phyloP scores from a whole-genome alignment of 1,140 invertebrate species.

The Penaeus japonicus region DNA sequence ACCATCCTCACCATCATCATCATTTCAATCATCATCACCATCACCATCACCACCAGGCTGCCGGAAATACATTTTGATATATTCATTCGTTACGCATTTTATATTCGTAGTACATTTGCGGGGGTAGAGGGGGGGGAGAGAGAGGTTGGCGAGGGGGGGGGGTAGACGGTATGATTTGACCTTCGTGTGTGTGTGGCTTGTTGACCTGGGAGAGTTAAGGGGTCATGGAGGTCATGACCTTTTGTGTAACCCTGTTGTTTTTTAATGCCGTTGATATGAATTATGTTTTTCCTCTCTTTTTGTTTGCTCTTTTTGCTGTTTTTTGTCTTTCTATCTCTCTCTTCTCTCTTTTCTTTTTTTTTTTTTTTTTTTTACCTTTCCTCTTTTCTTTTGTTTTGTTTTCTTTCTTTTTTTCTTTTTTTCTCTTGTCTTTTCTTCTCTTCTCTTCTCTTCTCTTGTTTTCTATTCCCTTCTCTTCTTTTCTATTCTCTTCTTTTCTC shows the following conservation, averaged over 20 bases:
- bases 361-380: not conserved
- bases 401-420: not conserved
- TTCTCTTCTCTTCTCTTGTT: not conserved
- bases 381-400: not conserved
- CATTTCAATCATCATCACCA: no score
- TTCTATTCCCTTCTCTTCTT: not conserved
- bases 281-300: not conserved
- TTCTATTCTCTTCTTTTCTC: not conserved
- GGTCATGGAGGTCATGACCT: no score
- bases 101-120: no score
- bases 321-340: not conserved
- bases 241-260: not conserved
- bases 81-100: no score
- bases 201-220: no score
- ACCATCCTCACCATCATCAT: no score
- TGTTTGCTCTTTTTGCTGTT: not conserved
- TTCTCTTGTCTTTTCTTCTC: not conserved
- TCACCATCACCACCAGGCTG: no score
- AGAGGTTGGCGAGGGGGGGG: no score
- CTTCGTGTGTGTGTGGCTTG: no score
- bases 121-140: no score
- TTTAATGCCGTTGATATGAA: not conserved
- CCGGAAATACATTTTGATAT: no score
- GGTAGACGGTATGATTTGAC: no score
- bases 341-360: not conserved